phyloP scores from a whole-genome alignment of 2,113 vertebrate species.

The Casuarius casuarius region DNA sequence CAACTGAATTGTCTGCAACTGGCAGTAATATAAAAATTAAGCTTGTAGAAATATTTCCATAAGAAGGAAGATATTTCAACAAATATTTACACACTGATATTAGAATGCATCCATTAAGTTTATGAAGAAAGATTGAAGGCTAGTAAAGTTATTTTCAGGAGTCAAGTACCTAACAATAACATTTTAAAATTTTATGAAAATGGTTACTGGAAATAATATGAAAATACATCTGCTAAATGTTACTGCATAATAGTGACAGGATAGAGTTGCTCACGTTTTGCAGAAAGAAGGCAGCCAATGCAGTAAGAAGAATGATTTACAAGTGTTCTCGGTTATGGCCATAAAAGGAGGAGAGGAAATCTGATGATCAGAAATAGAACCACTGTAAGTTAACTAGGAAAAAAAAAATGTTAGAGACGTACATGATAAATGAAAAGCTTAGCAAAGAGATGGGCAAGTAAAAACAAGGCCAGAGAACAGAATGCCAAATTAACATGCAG shows the following conservation, averaged over 20 bases:
- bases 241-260: background rate
- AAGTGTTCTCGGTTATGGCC: background rate
- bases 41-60: background rate
- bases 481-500: background rate
- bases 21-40: background rate
- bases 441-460: background rate
- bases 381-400: background rate
- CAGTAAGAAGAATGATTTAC: conserved; percentile 22
- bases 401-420: background rate
- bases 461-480: conserved; percentile 4
- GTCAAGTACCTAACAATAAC: background rate
- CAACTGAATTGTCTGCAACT: background rate
- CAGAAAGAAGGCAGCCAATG: conserved; percentile 32
- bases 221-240: conserved; percentile 42
- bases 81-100: background rate
- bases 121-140: background rate
- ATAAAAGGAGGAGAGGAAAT: conserved; percentile 67
- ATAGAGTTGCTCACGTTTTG: background rate
- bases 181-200: background rate
- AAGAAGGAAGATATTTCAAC: background rate
- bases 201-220: background rate
- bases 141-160: background rate
- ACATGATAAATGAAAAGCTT: background rate
- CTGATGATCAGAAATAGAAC: conserved; percentile 53
- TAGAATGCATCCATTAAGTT: background rate